Evolutionary conservation across 2,888 invertebrate species (phyloP), one percentile per base, ranked within the genome.

Genomic region (Anticlea derivata): DNA sequence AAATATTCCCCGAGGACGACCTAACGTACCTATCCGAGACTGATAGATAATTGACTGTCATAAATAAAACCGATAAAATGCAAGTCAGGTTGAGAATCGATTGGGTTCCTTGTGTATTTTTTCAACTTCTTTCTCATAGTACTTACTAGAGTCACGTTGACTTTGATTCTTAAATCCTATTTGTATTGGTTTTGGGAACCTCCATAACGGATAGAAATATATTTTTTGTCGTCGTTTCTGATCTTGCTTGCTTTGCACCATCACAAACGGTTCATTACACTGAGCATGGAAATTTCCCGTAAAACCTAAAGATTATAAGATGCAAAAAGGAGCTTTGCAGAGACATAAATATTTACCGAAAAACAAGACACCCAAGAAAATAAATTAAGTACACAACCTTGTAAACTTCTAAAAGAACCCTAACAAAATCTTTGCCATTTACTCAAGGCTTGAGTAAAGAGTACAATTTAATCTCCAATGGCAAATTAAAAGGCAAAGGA

Each of bases 1-100:
- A 72, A 75, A 73, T 66, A 68, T 63, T 66, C 66, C 64, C 48
- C 56, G 62, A 65, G 55, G 63, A 55, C 51, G 50, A 53, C 37
- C 50, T 35, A 50, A 31, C 48, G 45, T 46, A 39, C 31, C 49
- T 51, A 50, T 49, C 35, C 20, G 30, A 50, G 35, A 23, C 24
- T 8, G 34, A 48, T 48, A 39, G 48, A 39, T 39, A 38, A 48
- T 44, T 39, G 34, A 35, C 24, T 53, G 38, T 24, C 30, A 34
- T 35, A 43, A 52, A 52, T 40, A 37, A 52, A 35, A 52, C 22
- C 17, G 23, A 33, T 22, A 47, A 43, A 38, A 29, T 33, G 47
- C 47, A 46, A 52, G 47, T 52, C 40, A 41, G 35, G 23, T 40
- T 23, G 37, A 29, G 8, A 3, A 30, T 35, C 30, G 10, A 17